Base-by-base conservation (phyloP, 2,888 invertebrate species). In the Melanchra persicariae region DNA sequence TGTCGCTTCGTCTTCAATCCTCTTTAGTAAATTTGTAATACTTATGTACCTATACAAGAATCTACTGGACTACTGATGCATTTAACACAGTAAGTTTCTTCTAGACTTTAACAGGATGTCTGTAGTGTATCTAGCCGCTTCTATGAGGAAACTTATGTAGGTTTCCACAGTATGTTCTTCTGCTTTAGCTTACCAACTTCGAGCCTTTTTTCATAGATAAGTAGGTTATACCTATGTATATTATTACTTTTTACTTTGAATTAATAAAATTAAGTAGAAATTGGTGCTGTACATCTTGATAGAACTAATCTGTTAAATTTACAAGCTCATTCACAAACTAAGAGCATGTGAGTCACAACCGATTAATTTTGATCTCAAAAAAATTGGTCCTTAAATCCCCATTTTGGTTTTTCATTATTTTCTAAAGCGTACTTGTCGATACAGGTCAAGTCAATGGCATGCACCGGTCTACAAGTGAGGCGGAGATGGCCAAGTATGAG, bases 401-500 rank as follows among this genome's bases (percentile, higher is more conserved):
- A 57, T 47, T 49, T 6, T 0, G 0, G 12, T 17, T 17, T 19
- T 22, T 49, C 10, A 3, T 0, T 12, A 6, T 1, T 26, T 26
- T 19, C 45, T 45, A 30, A 59, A 26, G 1, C 34, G 10, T 19
- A 15, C 1, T 37, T 15, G 0, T 55, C 59, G 9, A 59, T 34
- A 30, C 83, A 93, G 94, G 95, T 77, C 94, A 94, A 90, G 90
- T 91, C 0, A 96, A 96, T 69, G 95, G 96, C 68, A 97, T 98
- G 94, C 97, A 98, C 65, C 96, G 98, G 9, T 97, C 98, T 0
- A 97, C 97, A 0, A 98, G 98, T 82, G 98, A 98, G 80, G 95
- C 97, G 2, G 98, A 98, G 87, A 97, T 98, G 95, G 97, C 97
- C 8, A 96, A 97, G 17, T 97, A 97, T 88, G 97, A 97, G 52